Percentiles rank a stretch among this genome's conserved stretches.
Conservation (phyloP, 2,113 vertebrate species). For the Bubalus kerabau region DNA sequence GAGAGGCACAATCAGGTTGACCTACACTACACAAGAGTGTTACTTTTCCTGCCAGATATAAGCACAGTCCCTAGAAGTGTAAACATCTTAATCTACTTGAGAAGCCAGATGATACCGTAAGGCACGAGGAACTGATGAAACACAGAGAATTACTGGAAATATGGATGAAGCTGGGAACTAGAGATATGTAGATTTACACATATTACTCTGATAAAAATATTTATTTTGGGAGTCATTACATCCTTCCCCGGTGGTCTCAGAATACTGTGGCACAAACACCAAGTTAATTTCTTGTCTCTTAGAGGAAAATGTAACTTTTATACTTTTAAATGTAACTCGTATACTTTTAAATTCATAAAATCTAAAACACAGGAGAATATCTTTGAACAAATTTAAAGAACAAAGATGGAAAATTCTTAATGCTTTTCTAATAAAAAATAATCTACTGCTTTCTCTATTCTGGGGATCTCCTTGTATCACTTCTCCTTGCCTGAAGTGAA, state of each 20-base stretch:
- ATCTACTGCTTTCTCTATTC: not conserved
- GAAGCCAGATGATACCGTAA: not conserved
- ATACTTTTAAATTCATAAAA: not conserved
- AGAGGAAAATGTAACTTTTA: not conserved
- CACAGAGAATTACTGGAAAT: not conserved
- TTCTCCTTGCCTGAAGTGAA: not conserved
- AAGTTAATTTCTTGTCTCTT: not conserved
- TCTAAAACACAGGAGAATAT: not conserved
- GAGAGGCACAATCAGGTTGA: not conserved
- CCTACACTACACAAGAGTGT: not conserved
- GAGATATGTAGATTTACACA: not conserved
- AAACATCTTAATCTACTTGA: not conserved
- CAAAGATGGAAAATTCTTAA: not conserved
- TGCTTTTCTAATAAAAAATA: not conserved
- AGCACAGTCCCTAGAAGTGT: not conserved
- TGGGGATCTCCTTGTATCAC: not conserved
- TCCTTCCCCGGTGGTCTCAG: not conserved
- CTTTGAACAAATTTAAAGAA: slow-evolving; percentile 1
- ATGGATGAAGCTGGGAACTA: not conserved
- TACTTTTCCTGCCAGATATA: not conserved
- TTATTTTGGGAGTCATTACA: not conserved
- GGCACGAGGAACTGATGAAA: not conserved
- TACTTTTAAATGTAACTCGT: not conserved
- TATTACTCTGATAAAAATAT: not conserved
- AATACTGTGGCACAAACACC: not conserved